A percentile compares a stretch with the other conserved stretches of the same genome.
Evolutionary conservation across 2,113 vertebrate species (phyloP).

Genomic region (Sula dactylatra): DNA sequence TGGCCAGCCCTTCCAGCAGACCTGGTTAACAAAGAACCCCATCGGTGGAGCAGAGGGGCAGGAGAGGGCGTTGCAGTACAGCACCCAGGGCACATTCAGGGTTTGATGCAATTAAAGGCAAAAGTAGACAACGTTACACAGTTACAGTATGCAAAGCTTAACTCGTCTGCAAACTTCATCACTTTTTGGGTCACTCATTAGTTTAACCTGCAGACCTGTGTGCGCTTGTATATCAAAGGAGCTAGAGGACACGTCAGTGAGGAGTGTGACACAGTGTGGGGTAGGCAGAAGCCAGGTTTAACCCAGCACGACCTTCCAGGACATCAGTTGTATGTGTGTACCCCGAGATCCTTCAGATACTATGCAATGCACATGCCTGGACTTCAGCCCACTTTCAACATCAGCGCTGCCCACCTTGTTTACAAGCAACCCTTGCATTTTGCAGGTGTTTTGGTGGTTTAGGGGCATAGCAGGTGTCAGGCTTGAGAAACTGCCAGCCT

Average conservation of each 20-base stretch:
- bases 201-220: not conserved
- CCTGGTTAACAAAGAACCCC: not conserved
- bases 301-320: not conserved
- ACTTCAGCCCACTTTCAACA: not conserved
- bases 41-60: accelerated
- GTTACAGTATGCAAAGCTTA: not conserved
- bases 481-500: not conserved
- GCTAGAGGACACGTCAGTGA: not conserved
- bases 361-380: too few species aligned
- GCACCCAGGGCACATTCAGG: not conserved
- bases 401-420: not conserved
- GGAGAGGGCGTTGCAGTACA: accelerated
- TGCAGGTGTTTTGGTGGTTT: not conserved
- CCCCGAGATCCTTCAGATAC: not conserved
- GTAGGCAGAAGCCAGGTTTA: not conserved
- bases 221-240: not conserved
- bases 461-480: not conserved
- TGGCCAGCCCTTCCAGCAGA: not conserved
- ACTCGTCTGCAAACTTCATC: not conserved
- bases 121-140: not conserved
- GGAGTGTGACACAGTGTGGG: accelerated
- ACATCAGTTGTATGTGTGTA: not conserved
- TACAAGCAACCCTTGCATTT: not conserved
- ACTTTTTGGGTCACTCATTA: not conserved
- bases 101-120: not conserved